These are phyloP conservation scores for Amiota mariae DNA, from an alignment of 2,888 invertebrate genomes.

Conservation along the genomic window DNA sequence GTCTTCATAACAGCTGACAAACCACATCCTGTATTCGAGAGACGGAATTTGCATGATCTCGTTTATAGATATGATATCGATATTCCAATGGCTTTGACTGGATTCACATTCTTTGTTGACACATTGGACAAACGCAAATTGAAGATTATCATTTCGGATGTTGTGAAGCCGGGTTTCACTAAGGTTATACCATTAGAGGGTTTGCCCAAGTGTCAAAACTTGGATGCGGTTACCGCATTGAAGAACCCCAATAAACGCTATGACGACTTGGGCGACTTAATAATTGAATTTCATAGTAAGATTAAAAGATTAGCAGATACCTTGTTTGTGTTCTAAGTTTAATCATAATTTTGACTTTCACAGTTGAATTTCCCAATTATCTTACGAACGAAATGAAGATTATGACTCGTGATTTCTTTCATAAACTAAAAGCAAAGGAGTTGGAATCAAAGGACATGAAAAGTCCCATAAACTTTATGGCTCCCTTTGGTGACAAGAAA, in stretches of 20 bases:
- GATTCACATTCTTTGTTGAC: constrained; percentile 78
- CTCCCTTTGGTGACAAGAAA: neutral
- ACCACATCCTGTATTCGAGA: constrained; percentile 79
- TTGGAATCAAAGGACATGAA: neutral
- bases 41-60: constrained; percentile 80
- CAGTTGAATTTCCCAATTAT: constrained; percentile 74
- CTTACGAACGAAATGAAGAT: constrained; percentile 74
- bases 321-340: too few relatives aligned
- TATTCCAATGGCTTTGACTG: constrained; percentile 82
- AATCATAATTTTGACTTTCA: neutral
- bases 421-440: neutral
- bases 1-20: constrained; percentile 83
- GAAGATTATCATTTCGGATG: constrained; percentile 81
- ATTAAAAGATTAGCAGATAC: neutral
- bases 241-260: constrained; percentile 73
- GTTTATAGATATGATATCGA: constrained; percentile 77
- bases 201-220: constrained; percentile 78
- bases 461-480: neutral
- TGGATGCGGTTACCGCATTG: constrained; percentile 74
- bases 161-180: constrained; percentile 80
- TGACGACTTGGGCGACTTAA: constrained; percentile 78
- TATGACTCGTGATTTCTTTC: constrained; percentile 62
- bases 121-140: constrained; percentile 83
- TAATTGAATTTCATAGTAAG: constrained; percentile 78
- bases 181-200: constrained; percentile 84